phyloP scores from a whole-genome alignment of 1,140 invertebrate genomes.

The Eupeodes corollae region DNA sequence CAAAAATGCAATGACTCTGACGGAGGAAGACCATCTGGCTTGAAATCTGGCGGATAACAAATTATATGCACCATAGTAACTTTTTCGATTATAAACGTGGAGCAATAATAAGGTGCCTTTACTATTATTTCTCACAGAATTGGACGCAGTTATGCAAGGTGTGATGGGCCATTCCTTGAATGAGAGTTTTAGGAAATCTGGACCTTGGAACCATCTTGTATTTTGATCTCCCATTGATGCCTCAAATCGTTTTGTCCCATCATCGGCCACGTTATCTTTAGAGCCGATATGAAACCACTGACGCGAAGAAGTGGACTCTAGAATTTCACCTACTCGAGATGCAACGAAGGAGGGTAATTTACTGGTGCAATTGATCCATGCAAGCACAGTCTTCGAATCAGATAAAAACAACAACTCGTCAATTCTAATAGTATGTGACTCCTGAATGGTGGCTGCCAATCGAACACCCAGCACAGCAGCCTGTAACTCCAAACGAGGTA shows the following conservation, averaged over 20 bases:
- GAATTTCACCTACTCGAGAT: constrained; percentile 18
- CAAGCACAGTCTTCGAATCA: neutral
- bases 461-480: constrained; percentile 27
- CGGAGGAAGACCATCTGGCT: neutral
- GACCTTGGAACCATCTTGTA: neutral
- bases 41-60: neutral
- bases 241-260: constrained; percentile 1
- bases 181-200: neutral
- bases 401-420: neutral
- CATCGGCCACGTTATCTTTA: constrained; percentile 23
- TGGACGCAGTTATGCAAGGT: no score
- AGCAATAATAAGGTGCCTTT: no score
- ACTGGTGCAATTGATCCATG: neutral
- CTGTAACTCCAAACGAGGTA: constrained; percentile 35
- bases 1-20: neutral
- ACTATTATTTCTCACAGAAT: no score
- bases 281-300: constrained; percentile 22
- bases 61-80: neutral
- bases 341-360: constrained; percentile 12
- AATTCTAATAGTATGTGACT: neutral
- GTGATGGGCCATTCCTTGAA: neutral
- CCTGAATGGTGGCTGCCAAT: constrained; percentile 9
- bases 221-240: no score
- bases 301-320: constrained; percentile 6
- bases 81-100: neutral